phyloP scores from a whole-genome alignment of 2,113 vertebrate genomes.

The Apodemus sylvaticus region DNA sequence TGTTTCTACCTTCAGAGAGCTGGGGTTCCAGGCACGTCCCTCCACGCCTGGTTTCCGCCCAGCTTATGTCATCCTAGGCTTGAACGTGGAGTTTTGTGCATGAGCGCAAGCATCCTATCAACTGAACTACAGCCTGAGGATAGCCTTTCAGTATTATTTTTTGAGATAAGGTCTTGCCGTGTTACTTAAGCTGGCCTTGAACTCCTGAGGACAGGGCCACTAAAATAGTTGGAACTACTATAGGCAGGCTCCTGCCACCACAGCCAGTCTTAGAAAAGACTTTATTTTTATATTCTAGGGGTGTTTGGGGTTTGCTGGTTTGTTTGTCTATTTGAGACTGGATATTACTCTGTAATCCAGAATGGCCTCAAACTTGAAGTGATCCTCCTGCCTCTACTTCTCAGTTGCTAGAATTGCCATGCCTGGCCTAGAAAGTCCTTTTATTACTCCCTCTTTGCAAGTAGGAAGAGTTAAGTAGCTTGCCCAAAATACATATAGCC shows the following conservation, averaged over 20 bases:
- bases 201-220: neutral
- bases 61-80: neutral
- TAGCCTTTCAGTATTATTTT: neutral
- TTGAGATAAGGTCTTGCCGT: neutral
- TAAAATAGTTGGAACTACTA: neutral
- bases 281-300: neutral
- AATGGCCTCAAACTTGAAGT: neutral
- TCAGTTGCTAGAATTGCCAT: neutral
- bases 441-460: neutral
- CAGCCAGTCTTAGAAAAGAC: neutral
- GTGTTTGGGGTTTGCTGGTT: neutral
- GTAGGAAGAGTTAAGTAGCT: constrained; percentile 3
- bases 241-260: neutral
- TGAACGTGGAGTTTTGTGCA: neutral
- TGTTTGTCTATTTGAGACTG: neutral
- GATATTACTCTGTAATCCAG: neutral
- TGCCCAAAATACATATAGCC: neutral
- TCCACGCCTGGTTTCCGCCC: neutral
- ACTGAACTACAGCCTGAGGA: neutral
- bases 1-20: neutral
- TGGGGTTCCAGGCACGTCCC: neutral
- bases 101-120: neutral
- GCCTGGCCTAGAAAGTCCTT: neutral
- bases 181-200: neutral
- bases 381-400: neutral